Conservation (phyloP, 92 coral and sea anemone genomes). For the Metridium senile region DNA sequence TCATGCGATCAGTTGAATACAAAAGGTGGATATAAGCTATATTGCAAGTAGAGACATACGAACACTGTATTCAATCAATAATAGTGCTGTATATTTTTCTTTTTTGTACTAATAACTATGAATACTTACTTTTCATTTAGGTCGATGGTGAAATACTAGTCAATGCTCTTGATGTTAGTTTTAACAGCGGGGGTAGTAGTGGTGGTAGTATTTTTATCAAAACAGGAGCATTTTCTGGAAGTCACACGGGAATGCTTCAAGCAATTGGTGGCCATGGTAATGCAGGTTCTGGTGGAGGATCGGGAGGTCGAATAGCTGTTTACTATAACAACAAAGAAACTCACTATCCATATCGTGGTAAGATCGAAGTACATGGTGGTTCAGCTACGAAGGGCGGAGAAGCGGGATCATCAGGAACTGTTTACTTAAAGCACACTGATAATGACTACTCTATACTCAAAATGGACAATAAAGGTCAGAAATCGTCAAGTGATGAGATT, state of each 20-base stretch:
- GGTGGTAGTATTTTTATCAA: constrained; percentile 68
- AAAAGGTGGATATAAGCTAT: no score
- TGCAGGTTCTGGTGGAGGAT: constrained; percentile 63
- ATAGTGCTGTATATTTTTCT: no score
- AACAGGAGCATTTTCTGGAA: constrained; percentile 61
- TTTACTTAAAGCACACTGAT: constrained; percentile 51
- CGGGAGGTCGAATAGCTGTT: constrained; percentile 74
- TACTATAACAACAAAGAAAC: constrained; percentile 52
- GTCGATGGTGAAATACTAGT: constrained; percentile 62
- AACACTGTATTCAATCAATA: no score
- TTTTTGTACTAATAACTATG: no score
- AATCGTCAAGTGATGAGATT: constrained; percentile 48
- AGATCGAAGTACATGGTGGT: constrained; percentile 61
- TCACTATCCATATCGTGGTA: constrained; percentile 63
- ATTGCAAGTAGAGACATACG: no score
- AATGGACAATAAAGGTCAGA: constrained; percentile 53
- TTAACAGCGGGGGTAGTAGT: constrained; percentile 64
- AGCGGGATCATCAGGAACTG: constrained; percentile 75
- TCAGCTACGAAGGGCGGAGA: constrained; percentile 57
- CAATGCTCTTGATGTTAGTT: constrained; percentile 42
- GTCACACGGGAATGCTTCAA: constrained; percentile 66
- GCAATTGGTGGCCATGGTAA: constrained; percentile 65
- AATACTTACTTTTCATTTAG: constrained; percentile 28
- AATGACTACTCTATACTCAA: constrained; percentile 46
- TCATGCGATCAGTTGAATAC: no score